These are phyloP conservation scores for Euura saliciscinereae DNA, from an alignment of 1,140 invertebrate species.

Conservation along the genomic window DNA sequence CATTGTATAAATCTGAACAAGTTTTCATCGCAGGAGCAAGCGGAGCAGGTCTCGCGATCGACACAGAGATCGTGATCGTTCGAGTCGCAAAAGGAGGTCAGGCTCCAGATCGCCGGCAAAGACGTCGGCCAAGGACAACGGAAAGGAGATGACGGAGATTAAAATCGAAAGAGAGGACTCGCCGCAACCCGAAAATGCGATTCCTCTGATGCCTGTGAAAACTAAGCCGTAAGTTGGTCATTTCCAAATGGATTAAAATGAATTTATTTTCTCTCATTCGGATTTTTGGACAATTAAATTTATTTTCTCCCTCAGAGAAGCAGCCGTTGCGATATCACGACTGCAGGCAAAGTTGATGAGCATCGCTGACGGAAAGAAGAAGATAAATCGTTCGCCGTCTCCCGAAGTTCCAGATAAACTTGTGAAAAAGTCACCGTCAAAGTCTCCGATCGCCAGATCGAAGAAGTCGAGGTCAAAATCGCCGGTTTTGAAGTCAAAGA, in stretches of 20 bases:
- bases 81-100: conserved; percentile 51
- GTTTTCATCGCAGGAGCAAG: conserved; percentile 47
- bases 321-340: conserved; percentile 61
- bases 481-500: conserved; percentile 40
- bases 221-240: conserved; percentile 52
- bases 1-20: conserved; percentile 3
- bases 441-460: conserved; percentile 40
- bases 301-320: conserved; percentile 46
- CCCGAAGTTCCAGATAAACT: conserved; percentile 40
- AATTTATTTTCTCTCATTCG: conserved; percentile 15
- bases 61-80: conserved; percentile 57
- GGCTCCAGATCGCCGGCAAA: conserved; percentile 52
- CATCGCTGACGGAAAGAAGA: conserved; percentile 62
- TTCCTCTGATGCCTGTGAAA: conserved; percentile 53
- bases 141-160: conserved; percentile 46
- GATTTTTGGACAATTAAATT: conserved; percentile 13
- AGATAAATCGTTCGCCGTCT: conserved; percentile 53
- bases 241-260: not conserved
- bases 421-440: conserved; percentile 46
- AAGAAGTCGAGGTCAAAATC: conserved; percentile 53
- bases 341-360: conserved; percentile 67
- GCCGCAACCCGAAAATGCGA: conserved; percentile 52
- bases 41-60: conserved; percentile 61
- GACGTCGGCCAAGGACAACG: conserved; percentile 48
- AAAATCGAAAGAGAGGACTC: conserved; percentile 55